Percentiles rank a stretch among this genome's conserved stretches.
Evolutionary conservation across 2,113 vertebrate species (phyloP).

Genomic region (Semnopithecus entellus): DNA sequence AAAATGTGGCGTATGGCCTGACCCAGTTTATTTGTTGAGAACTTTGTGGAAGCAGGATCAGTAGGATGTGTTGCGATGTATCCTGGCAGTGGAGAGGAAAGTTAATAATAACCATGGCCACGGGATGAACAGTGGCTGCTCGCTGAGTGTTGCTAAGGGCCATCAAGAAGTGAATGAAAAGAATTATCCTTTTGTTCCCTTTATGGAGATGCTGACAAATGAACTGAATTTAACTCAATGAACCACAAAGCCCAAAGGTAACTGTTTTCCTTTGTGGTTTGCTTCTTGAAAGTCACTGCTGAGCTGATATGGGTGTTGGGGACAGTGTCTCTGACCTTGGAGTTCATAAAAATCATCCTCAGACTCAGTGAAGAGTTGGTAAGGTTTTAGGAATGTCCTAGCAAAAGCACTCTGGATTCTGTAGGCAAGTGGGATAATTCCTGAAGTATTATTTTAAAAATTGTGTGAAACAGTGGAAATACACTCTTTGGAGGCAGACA

Average conservation of each 20-base stretch:
- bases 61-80: accelerated
- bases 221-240: background rate
- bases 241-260: background rate
- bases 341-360: background rate
- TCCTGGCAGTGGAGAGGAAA: slow-evolving; percentile 1
- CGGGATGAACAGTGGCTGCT: background rate
- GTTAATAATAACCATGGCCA: slow-evolving; percentile 57
- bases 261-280: background rate
- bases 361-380: background rate
- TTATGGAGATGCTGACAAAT: slow-evolving; percentile 21
- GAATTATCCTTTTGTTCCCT: background rate
- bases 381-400: background rate
- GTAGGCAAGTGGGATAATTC: background rate
- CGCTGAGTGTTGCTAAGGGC: slow-evolving; percentile 29
- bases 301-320: background rate
- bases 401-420: background rate
- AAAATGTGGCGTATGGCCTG: background rate
- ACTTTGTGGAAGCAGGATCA: background rate
- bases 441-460: background rate
- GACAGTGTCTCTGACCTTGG: background rate
- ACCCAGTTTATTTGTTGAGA: slow-evolving; percentile 55
- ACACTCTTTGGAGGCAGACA: background rate
- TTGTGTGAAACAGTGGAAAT: background rate
- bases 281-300: background rate
- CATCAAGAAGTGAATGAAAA: slow-evolving; percentile 16